Evolutionary conservation across 2,797 vertebrate genomes (phyloP), one percentile per base, ranked within the genome.

Genomic region (Thaleichthys pacificus): DNA sequence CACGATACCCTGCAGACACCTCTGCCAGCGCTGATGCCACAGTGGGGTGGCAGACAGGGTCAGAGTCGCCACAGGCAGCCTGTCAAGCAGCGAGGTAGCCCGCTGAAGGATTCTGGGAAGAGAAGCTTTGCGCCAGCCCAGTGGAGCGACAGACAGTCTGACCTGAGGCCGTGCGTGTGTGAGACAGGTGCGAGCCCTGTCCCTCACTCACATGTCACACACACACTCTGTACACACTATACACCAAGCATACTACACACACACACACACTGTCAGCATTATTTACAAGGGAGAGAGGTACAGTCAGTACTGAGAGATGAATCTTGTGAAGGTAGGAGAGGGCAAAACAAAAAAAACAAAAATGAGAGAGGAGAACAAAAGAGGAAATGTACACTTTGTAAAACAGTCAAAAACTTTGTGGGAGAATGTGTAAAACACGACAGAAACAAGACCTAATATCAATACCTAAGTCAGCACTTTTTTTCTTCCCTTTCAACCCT

Each of bases 381-480:
- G 5, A 54, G 14, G 51, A 15, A 54, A 4, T 62, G 61, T 35
- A 75, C 66, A 42, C 61, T 19, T 54, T 69, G 67, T 69, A 70
- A 70, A 68, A 58, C 60, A 60, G 26, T 3, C 12, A 26, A 3
- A 74, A 30, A 38, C 63, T 58, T 64, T 72, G 69, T 51, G 24
- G 66, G 69, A 58, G 65, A 63, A 11, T 61, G 19, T 77, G 68
- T 72, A 69, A 78, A 75, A 84, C 61, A 80, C 12, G 3, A 71
- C 28, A 74, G 66, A 77, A 83, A 82, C 77, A 72, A 84, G 78
- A 66, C 17, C 49, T 3, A 35, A 67, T 47, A 78, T 83, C 75
- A 77, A 24, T 24, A 24, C 22, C 22, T 24, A 80, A 83, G 80
- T 88, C 81, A 83, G 83, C 73, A 77, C 63, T 66, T 15, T 72